Evolutionary conservation across 2,888 invertebrate genomes (phyloP).

Genomic region (Ophion slaviceki): DNA sequence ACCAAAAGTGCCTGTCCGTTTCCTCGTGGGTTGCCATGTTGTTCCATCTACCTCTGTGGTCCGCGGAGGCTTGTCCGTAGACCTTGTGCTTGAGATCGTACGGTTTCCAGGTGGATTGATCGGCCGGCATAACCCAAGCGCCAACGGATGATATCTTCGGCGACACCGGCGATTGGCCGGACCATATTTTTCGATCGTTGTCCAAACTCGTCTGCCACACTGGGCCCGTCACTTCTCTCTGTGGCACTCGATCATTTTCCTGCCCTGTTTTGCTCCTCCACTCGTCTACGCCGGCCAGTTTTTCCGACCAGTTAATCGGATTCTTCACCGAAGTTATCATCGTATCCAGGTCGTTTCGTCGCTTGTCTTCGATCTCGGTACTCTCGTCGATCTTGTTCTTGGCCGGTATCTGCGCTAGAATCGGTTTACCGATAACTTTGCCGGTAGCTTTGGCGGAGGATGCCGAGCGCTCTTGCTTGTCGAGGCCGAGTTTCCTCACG

Average conservation of each 20-base stretch:
- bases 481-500: slow-evolving; percentile 78
- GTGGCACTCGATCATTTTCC: slow-evolving; percentile 44
- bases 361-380: neutral
- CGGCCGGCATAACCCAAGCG: slow-evolving; percentile 74
- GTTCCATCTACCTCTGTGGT: slow-evolving; percentile 63
- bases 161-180: slow-evolving; percentile 63
- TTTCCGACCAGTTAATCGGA: slow-evolving; percentile 70
- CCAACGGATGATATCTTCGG: slow-evolving; percentile 74
- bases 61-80: slow-evolving; percentile 56
- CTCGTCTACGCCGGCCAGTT: slow-evolving; percentile 55
- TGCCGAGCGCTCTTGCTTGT: slow-evolving; percentile 70
- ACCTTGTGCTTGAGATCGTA: slow-evolving; percentile 70
- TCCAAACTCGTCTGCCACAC: slow-evolving; percentile 55
- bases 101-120: slow-evolving; percentile 75
- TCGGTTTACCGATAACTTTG: slow-evolving; percentile 23
- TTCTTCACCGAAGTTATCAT: slow-evolving; percentile 58
- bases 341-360: slow-evolving; percentile 37
- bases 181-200: slow-evolving; percentile 63
- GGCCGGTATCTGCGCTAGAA: slow-evolving; percentile 15
- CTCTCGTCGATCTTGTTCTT: slow-evolving; percentile 57
- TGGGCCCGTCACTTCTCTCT: slow-evolving; percentile 47
- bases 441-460: slow-evolving; percentile 48
- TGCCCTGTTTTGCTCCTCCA: slow-evolving; percentile 61
- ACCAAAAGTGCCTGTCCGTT: slow-evolving; percentile 65
- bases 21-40: slow-evolving; percentile 40